These are phyloP conservation scores for Cataglyphis hispanica DNA, from an alignment of 1,140 invertebrate species.

Conservation along the genomic window DNA sequence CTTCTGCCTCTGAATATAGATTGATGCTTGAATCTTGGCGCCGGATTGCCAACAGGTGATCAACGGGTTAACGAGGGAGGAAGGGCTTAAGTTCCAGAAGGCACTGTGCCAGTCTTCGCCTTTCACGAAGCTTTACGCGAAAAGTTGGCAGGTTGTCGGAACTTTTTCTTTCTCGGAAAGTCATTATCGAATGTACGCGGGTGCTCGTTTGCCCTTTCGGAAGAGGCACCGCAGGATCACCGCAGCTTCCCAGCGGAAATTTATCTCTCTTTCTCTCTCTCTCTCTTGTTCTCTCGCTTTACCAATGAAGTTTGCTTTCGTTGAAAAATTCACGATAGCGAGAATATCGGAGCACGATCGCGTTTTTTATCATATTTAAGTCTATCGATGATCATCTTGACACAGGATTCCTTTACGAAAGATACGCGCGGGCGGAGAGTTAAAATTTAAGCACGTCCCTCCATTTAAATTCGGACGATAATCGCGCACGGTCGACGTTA, in stretches of 20 bases:
- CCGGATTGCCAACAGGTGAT: constrained; percentile 64
- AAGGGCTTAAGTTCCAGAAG: constrained; percentile 25
- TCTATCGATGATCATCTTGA: constrained; percentile 2
- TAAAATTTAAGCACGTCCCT: constrained; percentile 39
- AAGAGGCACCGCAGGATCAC: not conserved
- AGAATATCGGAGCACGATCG: not conserved
- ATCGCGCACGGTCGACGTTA: constrained; percentile 41
- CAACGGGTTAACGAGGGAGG: constrained; percentile 63
- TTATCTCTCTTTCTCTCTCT: not conserved
- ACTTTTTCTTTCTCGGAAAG: constrained; percentile 50
- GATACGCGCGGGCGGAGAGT: not conserved
- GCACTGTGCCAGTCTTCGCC: constrained; percentile 4
- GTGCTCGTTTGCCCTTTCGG: constrained; percentile 1
- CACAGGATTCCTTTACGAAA: not conserved
- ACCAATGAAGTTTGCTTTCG: not conserved
- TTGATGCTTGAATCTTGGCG: constrained; percentile 3
- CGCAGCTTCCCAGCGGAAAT: constrained; percentile 25
- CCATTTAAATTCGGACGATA: constrained; percentile 48
- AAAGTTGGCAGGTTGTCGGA: constrained; percentile 46
- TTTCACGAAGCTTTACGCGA: not conserved
- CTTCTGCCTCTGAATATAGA: not conserved
- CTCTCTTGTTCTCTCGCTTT: not conserved
- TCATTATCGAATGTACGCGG: constrained; percentile 25
- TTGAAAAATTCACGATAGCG: not conserved
- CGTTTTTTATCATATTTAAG: constrained; percentile 12